Evolutionary conservation across 2,888 invertebrate species (phyloP), one percentile per base, ranked within the genome.

Genomic region (Rhagium mordax): DNA sequence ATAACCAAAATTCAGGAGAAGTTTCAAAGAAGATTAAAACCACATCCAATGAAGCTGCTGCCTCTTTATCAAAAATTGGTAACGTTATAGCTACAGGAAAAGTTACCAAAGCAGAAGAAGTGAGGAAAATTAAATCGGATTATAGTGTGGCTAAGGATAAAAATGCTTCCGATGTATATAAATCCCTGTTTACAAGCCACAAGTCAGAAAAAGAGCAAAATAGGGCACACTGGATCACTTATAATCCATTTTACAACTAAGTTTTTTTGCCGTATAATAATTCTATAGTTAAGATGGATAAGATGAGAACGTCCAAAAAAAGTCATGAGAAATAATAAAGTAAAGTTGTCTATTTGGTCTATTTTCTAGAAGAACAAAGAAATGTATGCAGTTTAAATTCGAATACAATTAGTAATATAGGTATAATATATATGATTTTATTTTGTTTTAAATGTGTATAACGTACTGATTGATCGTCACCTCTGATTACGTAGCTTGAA

Each of bases 171-270:
- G 94, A 96, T 87, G 97, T 97, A 0, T 97, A 95, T 85, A 99
- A 99, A 87, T 98, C 98, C 1, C 87, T 99, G 65, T 99, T 99
- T 85, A 99, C 98, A 0, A 92, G 95, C 7, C 97, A 97, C 85
- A 92, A 94, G 83, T 93, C 92, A 68, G 98, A 98, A 70, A 91
- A 95, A 82, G 93, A 94, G 66, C 97, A 98, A 86, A 91, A 93
- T 55, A 93, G 95, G 81, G 97, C 97, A 1, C 98, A 99, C 86
- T 99, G 99, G 99, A 94, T 99, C 69, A 99, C 99, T 0, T 98
- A 97, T 84, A 99, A 99, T 90, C 99, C 99, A 62, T 96, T 96
- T 88, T 96, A 96, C 86, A 96, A 96, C 74, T 82, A 78, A 75
- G 8, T 8, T 29, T 29, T 2, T 29, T 29, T 5, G 8, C 8